Conservation (phyloP, 23 tunicate species). For the Styela clava region DNA sequence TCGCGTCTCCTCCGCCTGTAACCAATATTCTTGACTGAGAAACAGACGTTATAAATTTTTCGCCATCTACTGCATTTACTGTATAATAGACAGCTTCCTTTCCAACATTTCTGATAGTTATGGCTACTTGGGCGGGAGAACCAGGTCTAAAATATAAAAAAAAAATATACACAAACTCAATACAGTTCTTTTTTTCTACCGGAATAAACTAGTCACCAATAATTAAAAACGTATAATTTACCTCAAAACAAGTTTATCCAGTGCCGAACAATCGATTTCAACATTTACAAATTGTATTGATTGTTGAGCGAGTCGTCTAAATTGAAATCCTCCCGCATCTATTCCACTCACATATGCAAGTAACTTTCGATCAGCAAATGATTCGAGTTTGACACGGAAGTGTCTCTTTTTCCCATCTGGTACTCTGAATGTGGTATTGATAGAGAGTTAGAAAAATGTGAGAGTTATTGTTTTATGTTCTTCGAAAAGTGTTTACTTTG, state of each 20-base stretch:
- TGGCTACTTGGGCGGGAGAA: not conserved
- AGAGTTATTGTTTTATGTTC: too few species aligned
- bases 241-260: slow-evolving; percentile 34
- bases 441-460: too few species aligned
- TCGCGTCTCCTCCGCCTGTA: not conserved
- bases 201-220: too few species aligned
- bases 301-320: slow-evolving; percentile 18
- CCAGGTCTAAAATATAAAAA: not conserved
- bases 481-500: too few species aligned
- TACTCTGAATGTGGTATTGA: slow-evolving; percentile 28
- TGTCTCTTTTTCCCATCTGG: not conserved
- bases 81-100: not conserved
- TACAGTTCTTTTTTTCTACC: too few species aligned
- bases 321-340: slow-evolving; percentile 27
- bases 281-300: slow-evolving; percentile 31
- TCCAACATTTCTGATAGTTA: not conserved
- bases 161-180: too few species aligned
- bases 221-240: too few species aligned
- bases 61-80: slow-evolving; percentile 1
- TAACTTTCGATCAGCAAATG: not conserved
- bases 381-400: slow-evolving; percentile 1
- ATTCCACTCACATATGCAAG: slow-evolving; percentile 26
- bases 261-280: slow-evolving; percentile 32
- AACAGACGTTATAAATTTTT: slow-evolving; percentile 12
- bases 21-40: slow-evolving; percentile 6